These are phyloP conservation scores for Montipora foliosa DNA, from an alignment of 64 coral and sea anemone genomes.

Conservation along the genomic window DNA sequence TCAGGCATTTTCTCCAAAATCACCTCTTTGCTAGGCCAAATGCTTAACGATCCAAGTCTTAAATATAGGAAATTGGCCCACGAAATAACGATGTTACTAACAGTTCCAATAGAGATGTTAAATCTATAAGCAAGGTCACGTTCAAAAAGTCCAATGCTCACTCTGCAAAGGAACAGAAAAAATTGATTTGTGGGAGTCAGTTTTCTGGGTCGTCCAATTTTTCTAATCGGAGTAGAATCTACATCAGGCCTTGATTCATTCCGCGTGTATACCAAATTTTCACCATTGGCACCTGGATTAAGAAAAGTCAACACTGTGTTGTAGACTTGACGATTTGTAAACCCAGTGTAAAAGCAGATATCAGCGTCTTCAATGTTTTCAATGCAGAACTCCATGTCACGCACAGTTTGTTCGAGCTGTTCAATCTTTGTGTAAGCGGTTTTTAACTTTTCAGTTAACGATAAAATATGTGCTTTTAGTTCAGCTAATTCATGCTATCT, in stretches of 20 bases:
- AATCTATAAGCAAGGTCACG: slow-evolving; percentile 37
- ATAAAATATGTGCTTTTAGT: slow-evolving; percentile 2
- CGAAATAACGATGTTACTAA: slow-evolving; percentile 46
- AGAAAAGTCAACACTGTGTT: slow-evolving; percentile 30
- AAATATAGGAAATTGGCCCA: slow-evolving; percentile 54
- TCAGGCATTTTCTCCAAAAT: background rate
- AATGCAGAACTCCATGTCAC: slow-evolving; percentile 19
- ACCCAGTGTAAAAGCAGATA: background rate
- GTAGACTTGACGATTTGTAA: background rate
- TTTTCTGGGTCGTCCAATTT: slow-evolving; percentile 49
- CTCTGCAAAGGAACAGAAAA: slow-evolving; percentile 49
- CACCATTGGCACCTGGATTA: slow-evolving; percentile 51
- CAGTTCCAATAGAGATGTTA: slow-evolving; percentile 45
- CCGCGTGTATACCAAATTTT: slow-evolving; percentile 37
- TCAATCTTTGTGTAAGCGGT: background rate
- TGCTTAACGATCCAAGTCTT: slow-evolving; percentile 37
- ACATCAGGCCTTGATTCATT: background rate
- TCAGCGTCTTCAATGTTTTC: slow-evolving; percentile 35
- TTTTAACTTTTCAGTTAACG: background rate
- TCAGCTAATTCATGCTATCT: background rate
- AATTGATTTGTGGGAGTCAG: slow-evolving; percentile 21
- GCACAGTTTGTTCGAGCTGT: slow-evolving; percentile 7
- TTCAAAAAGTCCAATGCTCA: slow-evolving; percentile 46
- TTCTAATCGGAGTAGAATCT: background rate
- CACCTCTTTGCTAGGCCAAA: slow-evolving; percentile 23